Conservation (phyloP, 2,888 invertebrate species). For the Macaria notata region DNA sequence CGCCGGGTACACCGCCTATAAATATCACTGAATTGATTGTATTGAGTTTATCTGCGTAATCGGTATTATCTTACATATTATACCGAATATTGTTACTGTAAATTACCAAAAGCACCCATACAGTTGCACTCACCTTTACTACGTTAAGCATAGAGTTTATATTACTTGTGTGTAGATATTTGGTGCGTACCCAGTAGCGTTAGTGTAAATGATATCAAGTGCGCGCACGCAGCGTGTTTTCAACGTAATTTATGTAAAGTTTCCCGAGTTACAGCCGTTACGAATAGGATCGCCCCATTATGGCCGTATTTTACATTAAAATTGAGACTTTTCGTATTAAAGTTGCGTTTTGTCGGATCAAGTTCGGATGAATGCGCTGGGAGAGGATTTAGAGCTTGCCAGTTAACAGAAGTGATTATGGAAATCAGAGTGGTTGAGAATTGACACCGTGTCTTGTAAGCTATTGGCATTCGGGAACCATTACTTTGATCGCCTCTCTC, state of each 20-base stretch:
- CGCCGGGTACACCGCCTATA: conserved; percentile 21
- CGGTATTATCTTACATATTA: conserved; percentile 53
- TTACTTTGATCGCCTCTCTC: too few species aligned
- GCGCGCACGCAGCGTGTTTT: conserved; percentile 25
- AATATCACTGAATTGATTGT: conserved; percentile 44
- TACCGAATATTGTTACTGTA: conserved; percentile 47
- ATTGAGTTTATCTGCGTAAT: conserved; percentile 48
- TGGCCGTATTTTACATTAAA: conserved; percentile 25
- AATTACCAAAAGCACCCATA: conserved; percentile 16
- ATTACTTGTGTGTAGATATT: conserved; percentile 1
- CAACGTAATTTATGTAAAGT: conserved; percentile 34
- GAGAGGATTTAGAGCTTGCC: conserved; percentile 6
- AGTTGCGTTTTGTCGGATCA: conserved; percentile 26
- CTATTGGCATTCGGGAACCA: too few species aligned
- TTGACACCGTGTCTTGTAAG: background rate
- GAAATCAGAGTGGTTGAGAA: conserved; percentile 5
- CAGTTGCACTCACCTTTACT: conserved; percentile 8
- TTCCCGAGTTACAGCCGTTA: conserved; percentile 27
- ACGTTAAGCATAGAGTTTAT: conserved; percentile 12
- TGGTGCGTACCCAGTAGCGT: conserved; percentile 24
- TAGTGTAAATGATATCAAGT: conserved; percentile 32
- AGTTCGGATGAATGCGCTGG: conserved; percentile 11
- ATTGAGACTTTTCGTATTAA: conserved; percentile 23
- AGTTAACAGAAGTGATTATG: conserved; percentile 11
- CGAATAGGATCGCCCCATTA: conserved; percentile 23